Evolutionary conservation across 2,888 invertebrate species (phyloP).

Genomic region (Drosophila gaucha): DNA sequence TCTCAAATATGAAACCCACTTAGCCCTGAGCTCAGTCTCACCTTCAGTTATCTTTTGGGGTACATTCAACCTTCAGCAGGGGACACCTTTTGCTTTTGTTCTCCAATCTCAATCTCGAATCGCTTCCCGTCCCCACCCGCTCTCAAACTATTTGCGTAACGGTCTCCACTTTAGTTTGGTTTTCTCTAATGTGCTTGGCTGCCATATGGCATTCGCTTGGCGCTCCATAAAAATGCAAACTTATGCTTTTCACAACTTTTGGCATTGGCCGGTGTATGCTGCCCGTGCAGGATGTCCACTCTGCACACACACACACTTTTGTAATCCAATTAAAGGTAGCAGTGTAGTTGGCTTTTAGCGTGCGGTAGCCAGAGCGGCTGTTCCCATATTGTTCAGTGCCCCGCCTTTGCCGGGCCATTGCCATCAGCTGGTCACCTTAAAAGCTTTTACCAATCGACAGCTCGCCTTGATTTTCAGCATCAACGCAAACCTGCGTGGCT

Average conservation of each 20-base stretch:
- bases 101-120: slow-evolving; percentile 14
- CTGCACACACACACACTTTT: slow-evolving; percentile 47
- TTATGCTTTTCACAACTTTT: slow-evolving; percentile 75
- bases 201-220: slow-evolving; percentile 66
- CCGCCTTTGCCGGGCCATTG: slow-evolving; percentile 7
- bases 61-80: slow-evolving; percentile 38
- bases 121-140: not conserved
- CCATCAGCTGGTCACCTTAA: slow-evolving; percentile 65
- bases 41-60: slow-evolving; percentile 4
- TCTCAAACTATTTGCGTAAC: slow-evolving; percentile 34
- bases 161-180: slow-evolving; percentile 15
- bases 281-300: slow-evolving; percentile 39
- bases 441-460: slow-evolving; percentile 80
- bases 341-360: slow-evolving; percentile 81
- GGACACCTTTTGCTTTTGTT: slow-evolving; percentile 22
- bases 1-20: slow-evolving; percentile 1
- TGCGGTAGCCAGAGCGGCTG: slow-evolving; percentile 53
- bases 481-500: slow-evolving; percentile 54
- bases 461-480: slow-evolving; percentile 75
- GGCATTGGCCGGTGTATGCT: slow-evolving; percentile 54
- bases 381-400: slow-evolving; percentile 22
- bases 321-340: slow-evolving; percentile 82
- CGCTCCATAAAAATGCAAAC: slow-evolving; percentile 80
- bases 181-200: slow-evolving; percentile 42
- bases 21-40: slow-evolving; percentile 13